Base-by-base conservation (phyloP, 2,888 invertebrate genomes). In the Sesia bembeciformis region DNA sequence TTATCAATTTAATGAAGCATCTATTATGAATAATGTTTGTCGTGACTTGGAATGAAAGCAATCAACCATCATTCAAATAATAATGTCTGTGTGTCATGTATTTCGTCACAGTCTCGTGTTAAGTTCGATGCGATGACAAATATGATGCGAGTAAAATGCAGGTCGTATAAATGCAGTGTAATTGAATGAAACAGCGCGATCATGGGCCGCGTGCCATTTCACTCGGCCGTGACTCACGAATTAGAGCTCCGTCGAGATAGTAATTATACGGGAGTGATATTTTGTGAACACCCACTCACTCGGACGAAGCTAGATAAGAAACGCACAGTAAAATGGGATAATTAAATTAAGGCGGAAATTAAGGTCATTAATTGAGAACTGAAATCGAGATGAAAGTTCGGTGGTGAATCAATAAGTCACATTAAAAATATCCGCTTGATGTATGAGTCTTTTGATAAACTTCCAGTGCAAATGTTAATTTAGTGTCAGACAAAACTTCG, bases 221-320 rank as follows among this genome's bases (percentile, higher is more conserved):
- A 78, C 78, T 74, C 70, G 74, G 70, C 82, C 87, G 88, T 87
- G 88, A 87, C 84, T 86, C 88, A 88, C 87, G 87, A 87, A 86
- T 86, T 86, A 87, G 84, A 86, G 73, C 84, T 83, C 63, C 72
- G 74, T 69, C 74, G 82, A 84, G 83, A 76, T 80, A 82, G 84
- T 87, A 84, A 52, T 52, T 86, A 87, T 75, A 71, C 73, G 70
- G 71, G 70, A 78, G 23, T 23, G 75, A 75, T 81, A 84, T 82
- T 81, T 81, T 79, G 83, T 83, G 84, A 75, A 78, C 78, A 79
- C 78, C 79, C 78, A 81, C 76, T 75, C 74, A 63, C 69, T 62
- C 68, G 66, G 65, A 64, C 56, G n/a, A 8, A 51, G 57, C 68
- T 67, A 72, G 74, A 72, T 72, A 72, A 70, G 60, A 65, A 74